A percentile compares a stretch with the other conserved stretches of the same genome.
Conservation (phyloP, 1,140 invertebrate species). For the Schlechtendalia chinensis region DNA sequence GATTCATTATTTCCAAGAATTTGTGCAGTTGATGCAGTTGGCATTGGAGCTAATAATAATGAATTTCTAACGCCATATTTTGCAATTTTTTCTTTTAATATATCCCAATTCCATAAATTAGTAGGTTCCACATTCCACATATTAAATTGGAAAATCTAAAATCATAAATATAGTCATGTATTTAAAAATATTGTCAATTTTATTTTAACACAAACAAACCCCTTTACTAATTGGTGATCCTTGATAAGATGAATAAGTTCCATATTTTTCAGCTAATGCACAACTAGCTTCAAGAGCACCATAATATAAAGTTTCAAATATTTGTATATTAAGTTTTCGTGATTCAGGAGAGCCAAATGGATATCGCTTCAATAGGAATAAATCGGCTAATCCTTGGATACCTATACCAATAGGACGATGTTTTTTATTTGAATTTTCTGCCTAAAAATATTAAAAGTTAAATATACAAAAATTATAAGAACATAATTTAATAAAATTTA, state of each 20-base stretch:
- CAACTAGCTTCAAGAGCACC: slow-evolving; percentile 95
- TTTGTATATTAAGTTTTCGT: slow-evolving; percentile 84
- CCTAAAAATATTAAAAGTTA: slow-evolving; percentile 56
- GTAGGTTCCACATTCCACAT: slow-evolving; percentile 96
- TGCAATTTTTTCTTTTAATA: slow-evolving; percentile 81
- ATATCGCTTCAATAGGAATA: slow-evolving; percentile 91
- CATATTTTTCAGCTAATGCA: slow-evolving; percentile 84
- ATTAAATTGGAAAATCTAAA: slow-evolving; percentile 87
- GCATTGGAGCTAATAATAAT: slow-evolving; percentile 94
- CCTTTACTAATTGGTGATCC: slow-evolving; percentile 93
- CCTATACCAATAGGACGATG: slow-evolving; percentile 97
- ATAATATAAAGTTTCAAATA: slow-evolving; percentile 98
- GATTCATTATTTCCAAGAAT: slow-evolving; percentile 99
- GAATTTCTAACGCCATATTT: slow-evolving; percentile 93
- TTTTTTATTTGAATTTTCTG: slow-evolving; percentile 78
- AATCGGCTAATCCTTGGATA: slow-evolving; percentile 94
- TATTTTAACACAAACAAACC: slow-evolving; percentile 21
- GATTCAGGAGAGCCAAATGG: slow-evolving; percentile 90
- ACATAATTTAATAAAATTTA: slow-evolving; percentile 8
- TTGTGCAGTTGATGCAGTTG: slow-evolving; percentile 97
- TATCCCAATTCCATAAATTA: slow-evolving; percentile 85
- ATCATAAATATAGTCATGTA: slow-evolving; percentile 50
- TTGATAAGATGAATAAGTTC: slow-evolving; percentile 87
- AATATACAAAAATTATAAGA: not conserved
- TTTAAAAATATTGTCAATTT: not conserved